These are phyloP conservation scores for Scortum barcoo DNA, from an alignment of 2,113 vertebrate genomes.

Conservation along the genomic window DNA sequence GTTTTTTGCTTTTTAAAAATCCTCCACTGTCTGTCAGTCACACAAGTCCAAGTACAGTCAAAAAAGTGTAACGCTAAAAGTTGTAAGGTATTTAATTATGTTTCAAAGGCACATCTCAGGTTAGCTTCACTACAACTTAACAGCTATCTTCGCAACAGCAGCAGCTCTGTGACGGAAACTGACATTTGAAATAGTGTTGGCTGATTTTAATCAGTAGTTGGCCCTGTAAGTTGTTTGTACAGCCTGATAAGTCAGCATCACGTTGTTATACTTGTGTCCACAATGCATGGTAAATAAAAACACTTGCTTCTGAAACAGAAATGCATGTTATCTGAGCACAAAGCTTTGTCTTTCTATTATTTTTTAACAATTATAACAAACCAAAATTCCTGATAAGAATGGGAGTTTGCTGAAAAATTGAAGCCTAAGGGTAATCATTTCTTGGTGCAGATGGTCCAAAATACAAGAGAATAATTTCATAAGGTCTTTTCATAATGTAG, in stretches of 20 bases:
- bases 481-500: conserved; percentile 41
- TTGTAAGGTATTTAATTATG: no score
- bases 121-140: neutral
- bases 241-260: neutral
- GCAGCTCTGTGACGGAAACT: no score
- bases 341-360: conserved; percentile 5
- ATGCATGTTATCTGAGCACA: neutral
- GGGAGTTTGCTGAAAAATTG: conserved; percentile 8
- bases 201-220: neutral
- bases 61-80: no score
- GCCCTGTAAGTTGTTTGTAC: neutral
- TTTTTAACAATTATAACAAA: conserved; percentile 21
- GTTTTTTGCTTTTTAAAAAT: neutral
- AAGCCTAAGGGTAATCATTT: conserved; percentile 27
- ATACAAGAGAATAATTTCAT: conserved; percentile 42
- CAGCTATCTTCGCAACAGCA: neutral
- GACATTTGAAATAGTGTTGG: neutral
- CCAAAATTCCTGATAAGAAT: conserved; percentile 25
- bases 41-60: no score
- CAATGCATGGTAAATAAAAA: neutral
- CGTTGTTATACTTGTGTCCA: neutral
- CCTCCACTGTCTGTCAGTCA: neutral
- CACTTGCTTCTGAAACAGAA: neutral
- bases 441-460: conserved; percentile 47
- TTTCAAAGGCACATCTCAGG: neutral